Base-by-base conservation (phyloP, 2,113 vertebrate genomes). In the Choloepus hoffmanni region DNA sequence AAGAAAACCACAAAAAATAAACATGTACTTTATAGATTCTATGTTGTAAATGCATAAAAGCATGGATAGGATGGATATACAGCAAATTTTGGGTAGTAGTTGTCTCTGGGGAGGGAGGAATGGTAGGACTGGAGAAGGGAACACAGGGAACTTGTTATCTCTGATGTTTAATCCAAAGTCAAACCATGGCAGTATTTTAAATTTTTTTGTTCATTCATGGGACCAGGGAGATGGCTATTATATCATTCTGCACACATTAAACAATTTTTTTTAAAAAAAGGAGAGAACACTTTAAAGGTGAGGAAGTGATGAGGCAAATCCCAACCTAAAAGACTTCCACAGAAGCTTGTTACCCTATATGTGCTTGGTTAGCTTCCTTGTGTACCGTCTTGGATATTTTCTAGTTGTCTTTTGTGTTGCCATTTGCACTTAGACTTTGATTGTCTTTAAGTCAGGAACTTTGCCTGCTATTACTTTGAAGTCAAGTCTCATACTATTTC, bases 1-100 rank as follows among this genome's bases (percentile, higher is more conserved):
- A 85, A 79, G 63, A 94, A 78, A 92, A 63, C 76, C 70, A 70
- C n/a, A 62, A 60, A 40, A 70, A 68, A 87, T 36, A 36, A 36
- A 36, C 21, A 24, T 50, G 45, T 18, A 19, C 33, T 65, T 86
- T 19, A 58, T 48, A 81, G n/a, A 15, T 68, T 45, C 63, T 55
- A 0, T 53, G 19, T 81, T 81, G 6, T 55, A 76, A 65, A 72
- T 55, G 48, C 33, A 83, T 58, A 5, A 82, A 36, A 36, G 79
- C 26, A 55, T 19, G 15, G 19, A 21, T 36, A 36, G 76, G 8
- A 53, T 62, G 5, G 3, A 62, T 60, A 26, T 16, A 40, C 16
- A 62, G 28, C 33, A 67, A 74, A 79, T 87, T 60, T 55, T 58
- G 23, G 36, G 36, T 92, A 28, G 16, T 4, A n/a, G 43, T 72